Base-by-base conservation (phyloP, 2,797 vertebrate species). In the Neosilurus hyrtlii region DNA sequence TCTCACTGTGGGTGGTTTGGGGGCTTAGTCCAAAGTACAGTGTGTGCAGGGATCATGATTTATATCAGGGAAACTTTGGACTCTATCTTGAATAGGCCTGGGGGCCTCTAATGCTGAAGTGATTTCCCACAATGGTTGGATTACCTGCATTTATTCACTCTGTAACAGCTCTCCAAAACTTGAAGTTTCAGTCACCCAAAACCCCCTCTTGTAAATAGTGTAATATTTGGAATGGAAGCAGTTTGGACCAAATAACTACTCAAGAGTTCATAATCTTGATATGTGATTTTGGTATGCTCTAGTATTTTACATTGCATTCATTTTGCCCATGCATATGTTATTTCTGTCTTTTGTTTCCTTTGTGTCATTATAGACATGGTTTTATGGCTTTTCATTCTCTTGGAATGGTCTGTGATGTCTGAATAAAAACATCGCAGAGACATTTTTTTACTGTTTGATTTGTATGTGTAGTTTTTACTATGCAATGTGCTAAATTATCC, bases 121-220 rank as follows among this genome's bases (percentile, higher is more conserved):
- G 73, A 82, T 90, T 94, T 93, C 91, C 90, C 92, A 92, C 91
- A 91, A 89, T 86, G 91, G 79, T 94, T 93, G 85, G 85, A 89
- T 93, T 93, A 92, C 91, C 86, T 89, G 78, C 84, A 87, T 92
- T 90, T 91, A 82, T 89, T 89, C 84, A 81, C 84, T 82, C 71
- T 89, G 79, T 84, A 90, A 89, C 88, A 88, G 86, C 85, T 90
- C 90, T 85, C 88, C 81, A 90, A 89, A 82, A 2, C 87, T 89
- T 89, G 88, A 88, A 71, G 56, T 89, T 89, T 75, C 61, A 73
- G 89, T 71, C 89, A 86, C 85, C 82, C 63, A 92, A 90, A 82
- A 88, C 85, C 90, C 89, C 87, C 88, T 52, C 26, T 83, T 90
- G 86, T 89, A 89, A 86, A 81, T 67, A 82, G 67, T 80, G 82